Conservation (phyloP, 2,113 vertebrate species). For the Micromys minutus region DNA sequence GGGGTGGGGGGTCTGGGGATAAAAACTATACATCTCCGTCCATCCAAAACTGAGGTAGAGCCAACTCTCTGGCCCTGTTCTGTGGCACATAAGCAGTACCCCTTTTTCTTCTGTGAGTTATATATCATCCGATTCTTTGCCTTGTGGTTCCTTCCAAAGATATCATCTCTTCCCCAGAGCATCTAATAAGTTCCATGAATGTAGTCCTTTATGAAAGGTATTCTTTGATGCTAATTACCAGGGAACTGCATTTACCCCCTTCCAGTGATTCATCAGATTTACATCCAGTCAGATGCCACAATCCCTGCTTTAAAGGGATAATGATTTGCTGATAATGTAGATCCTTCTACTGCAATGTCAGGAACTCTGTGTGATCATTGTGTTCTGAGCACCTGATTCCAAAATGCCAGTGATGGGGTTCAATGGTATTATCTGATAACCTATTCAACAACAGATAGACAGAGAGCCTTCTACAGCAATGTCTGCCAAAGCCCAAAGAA, state of each 20-base stretch:
- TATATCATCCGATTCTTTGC: background rate
- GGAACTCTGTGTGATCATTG: background rate
- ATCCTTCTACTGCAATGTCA: background rate
- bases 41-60: background rate
- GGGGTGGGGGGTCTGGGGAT: background rate
- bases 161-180: background rate
- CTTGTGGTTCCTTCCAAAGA: no score
- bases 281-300: background rate
- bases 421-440: background rate
- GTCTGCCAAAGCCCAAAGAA: background rate
- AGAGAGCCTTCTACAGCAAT: background rate
- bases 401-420: background rate
- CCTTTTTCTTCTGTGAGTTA: background rate
- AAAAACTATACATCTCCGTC: background rate
- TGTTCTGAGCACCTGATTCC: background rate
- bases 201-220: background rate
- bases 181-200: background rate
- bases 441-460: background rate
- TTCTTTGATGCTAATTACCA: background rate
- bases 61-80: background rate
- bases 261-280: background rate
- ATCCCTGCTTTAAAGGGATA: background rate
- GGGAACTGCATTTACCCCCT: background rate
- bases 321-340: background rate
- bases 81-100: accelerated